phyloP scores from a whole-genome alignment of 1,140 invertebrate species.

The Chrysoperla carnea region DNA sequence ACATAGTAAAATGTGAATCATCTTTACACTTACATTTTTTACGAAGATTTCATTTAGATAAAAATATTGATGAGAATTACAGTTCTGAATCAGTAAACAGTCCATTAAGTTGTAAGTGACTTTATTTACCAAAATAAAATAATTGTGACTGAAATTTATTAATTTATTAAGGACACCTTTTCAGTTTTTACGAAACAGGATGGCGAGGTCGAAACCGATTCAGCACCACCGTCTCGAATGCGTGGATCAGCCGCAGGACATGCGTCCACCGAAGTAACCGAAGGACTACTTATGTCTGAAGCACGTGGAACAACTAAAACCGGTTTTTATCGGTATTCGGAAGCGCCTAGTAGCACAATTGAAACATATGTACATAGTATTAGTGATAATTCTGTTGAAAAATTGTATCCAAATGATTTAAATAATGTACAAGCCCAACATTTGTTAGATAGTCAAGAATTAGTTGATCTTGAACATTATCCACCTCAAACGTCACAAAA shows the following conservation, averaged over 20 bases:
- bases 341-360: constrained; percentile 5
- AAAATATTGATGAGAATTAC: constrained; percentile 17
- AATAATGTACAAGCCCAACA: not conserved
- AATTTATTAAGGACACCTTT: not conserved
- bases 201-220: constrained; percentile 13
- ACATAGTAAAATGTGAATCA: constrained; percentile 27
- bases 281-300: not conserved
- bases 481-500: constrained; percentile 1
- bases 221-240: constrained; percentile 6
- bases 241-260: not conserved
- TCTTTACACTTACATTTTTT: constrained; percentile 9
- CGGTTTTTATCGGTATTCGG: not conserved
- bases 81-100: constrained; percentile 26
- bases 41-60: constrained; percentile 10
- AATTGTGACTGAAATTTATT: not conserved
- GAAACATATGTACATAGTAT: constrained; percentile 8
- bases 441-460: not conserved
- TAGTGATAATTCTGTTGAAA: constrained; percentile 2
- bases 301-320: not conserved
- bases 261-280: not conserved
- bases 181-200: constrained; percentile 17
- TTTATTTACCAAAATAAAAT: not conserved
- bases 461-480: constrained; percentile 5
- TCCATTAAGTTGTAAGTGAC: constrained; percentile 28
- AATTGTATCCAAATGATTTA: not conserved